A percentile compares a stretch with the other conserved stretches of the same genome.
Conservation (phyloP, 1,140 invertebrate genomes). For the Potamilus streckersoni region DNA sequence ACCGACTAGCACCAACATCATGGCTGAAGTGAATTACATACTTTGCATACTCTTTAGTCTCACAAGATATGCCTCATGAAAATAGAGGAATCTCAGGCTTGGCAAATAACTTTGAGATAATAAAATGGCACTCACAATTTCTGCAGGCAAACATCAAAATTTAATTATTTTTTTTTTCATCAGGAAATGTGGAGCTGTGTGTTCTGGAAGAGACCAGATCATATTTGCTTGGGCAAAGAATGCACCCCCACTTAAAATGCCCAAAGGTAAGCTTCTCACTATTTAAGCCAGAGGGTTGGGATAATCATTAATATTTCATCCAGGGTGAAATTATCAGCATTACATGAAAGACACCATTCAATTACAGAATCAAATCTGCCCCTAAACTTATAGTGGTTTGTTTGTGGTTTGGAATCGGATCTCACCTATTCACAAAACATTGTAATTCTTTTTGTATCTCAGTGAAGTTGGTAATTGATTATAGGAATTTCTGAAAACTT, state of each 20-base stretch:
- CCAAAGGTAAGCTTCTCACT: constrained; percentile 72
- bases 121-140: too few species aligned
- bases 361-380: neutral
- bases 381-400: neutral
- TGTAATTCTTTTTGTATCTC: neutral
- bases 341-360: neutral
- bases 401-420: neutral
- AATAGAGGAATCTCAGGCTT: too few species aligned
- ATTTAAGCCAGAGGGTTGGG: neutral
- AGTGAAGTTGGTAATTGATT: too few species aligned
- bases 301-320: neutral
- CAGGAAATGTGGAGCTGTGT: constrained; percentile 52
- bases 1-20: too few species aligned
- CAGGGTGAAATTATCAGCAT: neutral
- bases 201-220: constrained; percentile 71
- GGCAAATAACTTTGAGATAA: too few species aligned
- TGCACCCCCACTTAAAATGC: constrained; percentile 87
- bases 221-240: constrained; percentile 98
- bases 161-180: constrained; percentile 13
- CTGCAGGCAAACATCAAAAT: too few species aligned
- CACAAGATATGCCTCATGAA: too few species aligned
- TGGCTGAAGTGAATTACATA: too few species aligned
- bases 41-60: too few species aligned
- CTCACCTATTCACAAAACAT: neutral
- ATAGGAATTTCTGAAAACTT: too few species aligned